Conservation (phyloP, 35 echinoderm and acorn worm genomes). For the Apostichopus parvimensis region DNA sequence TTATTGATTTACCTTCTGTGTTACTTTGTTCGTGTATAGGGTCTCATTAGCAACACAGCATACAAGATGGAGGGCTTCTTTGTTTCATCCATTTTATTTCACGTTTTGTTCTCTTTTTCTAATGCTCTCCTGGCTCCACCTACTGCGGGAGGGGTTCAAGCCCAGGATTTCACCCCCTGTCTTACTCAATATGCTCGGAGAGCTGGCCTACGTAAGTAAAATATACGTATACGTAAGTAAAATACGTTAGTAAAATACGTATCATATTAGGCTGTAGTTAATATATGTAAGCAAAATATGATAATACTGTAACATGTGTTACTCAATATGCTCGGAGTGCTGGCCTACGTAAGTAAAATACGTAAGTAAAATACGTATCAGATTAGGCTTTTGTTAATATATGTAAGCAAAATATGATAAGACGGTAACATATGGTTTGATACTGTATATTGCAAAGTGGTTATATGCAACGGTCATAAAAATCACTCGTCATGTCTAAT, state of each 20-base stretch:
- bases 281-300: too few relatives aligned
- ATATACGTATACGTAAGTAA: too few relatives aligned
- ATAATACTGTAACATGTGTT: not conserved
- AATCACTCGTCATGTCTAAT: too few relatives aligned
- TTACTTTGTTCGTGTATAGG: not conserved
- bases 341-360: conserved; percentile 7
- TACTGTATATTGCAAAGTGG: too few relatives aligned
- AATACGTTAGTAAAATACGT: too few relatives aligned
- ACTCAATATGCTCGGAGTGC: not conserved
- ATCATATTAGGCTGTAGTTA: too few relatives aligned
- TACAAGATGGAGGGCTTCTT: conserved; percentile 1
- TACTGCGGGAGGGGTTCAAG: not conserved
- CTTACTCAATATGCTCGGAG: not conserved
- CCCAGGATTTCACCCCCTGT: conserved; percentile 18
- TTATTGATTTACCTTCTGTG: not conserved
- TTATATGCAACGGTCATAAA: too few relatives aligned
- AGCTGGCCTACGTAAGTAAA: conserved; percentile 7
- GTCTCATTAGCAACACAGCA: not conserved
- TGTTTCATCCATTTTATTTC: not conserved
- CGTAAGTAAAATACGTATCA: too few relatives aligned
- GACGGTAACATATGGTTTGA: too few relatives aligned
- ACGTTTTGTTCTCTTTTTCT: not conserved
- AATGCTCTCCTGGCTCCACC: not conserved
- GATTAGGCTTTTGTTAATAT: too few relatives aligned
- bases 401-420: too few relatives aligned